Evolutionary conservation across 2,797 vertebrate species (phyloP).

Genomic region (Erethizon dorsatum): DNA sequence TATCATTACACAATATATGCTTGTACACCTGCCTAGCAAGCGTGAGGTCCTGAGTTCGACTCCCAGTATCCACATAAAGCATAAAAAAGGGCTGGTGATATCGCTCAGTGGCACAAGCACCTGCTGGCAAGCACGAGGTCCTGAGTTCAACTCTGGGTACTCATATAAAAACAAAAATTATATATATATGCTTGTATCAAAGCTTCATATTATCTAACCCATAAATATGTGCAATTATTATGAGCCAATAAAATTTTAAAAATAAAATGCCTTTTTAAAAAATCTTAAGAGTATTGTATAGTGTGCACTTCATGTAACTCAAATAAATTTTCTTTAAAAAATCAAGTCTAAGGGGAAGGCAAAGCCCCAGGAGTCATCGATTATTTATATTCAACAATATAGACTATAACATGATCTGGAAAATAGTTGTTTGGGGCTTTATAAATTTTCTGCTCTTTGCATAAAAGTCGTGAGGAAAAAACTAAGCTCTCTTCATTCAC

Average conservation of each 20-base stretch:
- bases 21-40: too few relatives aligned
- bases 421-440: neutral
- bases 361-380: slow-evolving; percentile 17
- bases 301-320: neutral
- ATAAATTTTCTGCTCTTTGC: slow-evolving; percentile 13
- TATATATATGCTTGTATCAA: too few relatives aligned
- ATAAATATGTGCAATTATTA: neutral
- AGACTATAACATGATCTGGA: neutral
- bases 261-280: neutral
- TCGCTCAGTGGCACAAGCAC: too few relatives aligned
- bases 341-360: neutral
- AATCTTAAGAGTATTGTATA: neutral
- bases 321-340: neutral
- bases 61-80: too few relatives aligned
- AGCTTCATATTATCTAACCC: neutral
- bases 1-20: too few relatives aligned
- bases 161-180: too few relatives aligned
- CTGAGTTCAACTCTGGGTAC: too few relatives aligned
- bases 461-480: slow-evolving; percentile 31
- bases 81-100: too few relatives aligned
- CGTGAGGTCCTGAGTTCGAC: too few relatives aligned
- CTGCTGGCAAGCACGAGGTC: too few relatives aligned
- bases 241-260: neutral
- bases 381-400: slow-evolving; percentile 46
- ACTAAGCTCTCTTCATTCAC: neutral